phyloP scores from a whole-genome alignment of 2,113 vertebrate species.

The Noctilio leporinus region DNA sequence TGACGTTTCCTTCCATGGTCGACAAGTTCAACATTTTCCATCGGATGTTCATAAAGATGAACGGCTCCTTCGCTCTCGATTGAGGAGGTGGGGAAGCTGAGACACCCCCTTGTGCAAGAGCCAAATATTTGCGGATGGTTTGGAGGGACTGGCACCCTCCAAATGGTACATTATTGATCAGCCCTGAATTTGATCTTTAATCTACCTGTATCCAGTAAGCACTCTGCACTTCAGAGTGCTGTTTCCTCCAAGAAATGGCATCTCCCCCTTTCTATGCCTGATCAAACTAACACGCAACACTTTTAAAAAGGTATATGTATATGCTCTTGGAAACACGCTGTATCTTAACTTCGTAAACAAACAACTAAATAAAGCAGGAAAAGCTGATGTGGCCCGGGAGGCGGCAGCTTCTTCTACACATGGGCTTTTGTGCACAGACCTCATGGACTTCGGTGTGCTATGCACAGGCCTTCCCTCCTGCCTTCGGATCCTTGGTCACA shows the following conservation, averaged over 20 bases:
- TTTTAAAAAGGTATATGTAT: background rate
- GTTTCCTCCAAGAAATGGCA: background rate
- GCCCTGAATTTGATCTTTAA: background rate
- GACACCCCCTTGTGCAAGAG: background rate
- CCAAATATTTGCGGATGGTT: too few species aligned
- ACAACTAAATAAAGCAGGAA: background rate
- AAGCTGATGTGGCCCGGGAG: accelerated
- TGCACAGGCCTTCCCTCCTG: background rate
- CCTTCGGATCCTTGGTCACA: background rate
- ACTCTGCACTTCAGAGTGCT: background rate
- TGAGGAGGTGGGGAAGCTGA: accelerated
- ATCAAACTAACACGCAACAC: background rate
- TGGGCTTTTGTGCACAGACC: accelerated
- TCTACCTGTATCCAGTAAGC: background rate
- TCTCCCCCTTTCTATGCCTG: background rate
- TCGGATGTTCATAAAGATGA: accelerated
- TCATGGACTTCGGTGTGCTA: background rate
- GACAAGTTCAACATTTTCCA: background rate
- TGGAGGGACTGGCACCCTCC: background rate
- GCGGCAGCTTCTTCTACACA: accelerated
- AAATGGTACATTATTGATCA: background rate
- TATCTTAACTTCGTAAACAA: background rate
- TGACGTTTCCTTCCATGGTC: background rate
- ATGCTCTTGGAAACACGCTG: background rate
- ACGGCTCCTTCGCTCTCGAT: accelerated